Evolutionary conservation across 2,888 invertebrate species (phyloP).

Genomic region (Volucella bombylans): DNA sequence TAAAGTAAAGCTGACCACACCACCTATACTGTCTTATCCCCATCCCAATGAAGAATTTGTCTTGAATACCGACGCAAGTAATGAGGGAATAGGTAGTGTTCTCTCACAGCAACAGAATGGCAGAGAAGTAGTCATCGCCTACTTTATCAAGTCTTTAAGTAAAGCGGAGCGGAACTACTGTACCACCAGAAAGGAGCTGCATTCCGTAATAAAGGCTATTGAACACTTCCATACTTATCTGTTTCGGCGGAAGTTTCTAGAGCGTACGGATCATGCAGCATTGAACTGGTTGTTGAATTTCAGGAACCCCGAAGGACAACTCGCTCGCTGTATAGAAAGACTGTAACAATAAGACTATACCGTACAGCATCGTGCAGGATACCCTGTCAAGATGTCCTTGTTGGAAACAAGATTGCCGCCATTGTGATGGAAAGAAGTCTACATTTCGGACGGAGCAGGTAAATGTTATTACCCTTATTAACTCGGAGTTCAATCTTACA

Average conservation of each 20-base stretch:
- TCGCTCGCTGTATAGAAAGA: slow-evolving; percentile 7
- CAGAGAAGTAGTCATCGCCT: too few species aligned
- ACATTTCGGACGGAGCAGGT: too few species aligned
- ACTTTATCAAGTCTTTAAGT: too few species aligned
- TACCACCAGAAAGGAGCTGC: slow-evolving; percentile 7
- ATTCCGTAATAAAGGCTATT: background rate
- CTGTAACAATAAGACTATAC: background rate
- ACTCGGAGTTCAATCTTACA: too few species aligned
- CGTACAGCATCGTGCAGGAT: slow-evolving; percentile 7
- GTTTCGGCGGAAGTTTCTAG: background rate
- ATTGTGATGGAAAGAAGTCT: too few species aligned
- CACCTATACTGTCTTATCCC: too few species aligned
- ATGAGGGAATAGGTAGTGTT: slow-evolving; percentile 1
- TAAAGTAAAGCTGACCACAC: too few species aligned
- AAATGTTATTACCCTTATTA: too few species aligned
- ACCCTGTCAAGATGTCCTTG: background rate
- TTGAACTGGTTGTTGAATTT: background rate
- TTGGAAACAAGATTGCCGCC: background rate
- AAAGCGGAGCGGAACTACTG: background rate
- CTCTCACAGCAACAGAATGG: background rate
- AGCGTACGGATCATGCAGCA: slow-evolving; percentile 4
- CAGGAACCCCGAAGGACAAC: background rate
- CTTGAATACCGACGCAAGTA: too few species aligned
- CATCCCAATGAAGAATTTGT: too few species aligned
- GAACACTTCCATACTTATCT: background rate